Evolutionary conservation across 2,888 invertebrate genomes (phyloP), one percentile per base, ranked within the genome.

Genomic region (Apantesis nais): DNA sequence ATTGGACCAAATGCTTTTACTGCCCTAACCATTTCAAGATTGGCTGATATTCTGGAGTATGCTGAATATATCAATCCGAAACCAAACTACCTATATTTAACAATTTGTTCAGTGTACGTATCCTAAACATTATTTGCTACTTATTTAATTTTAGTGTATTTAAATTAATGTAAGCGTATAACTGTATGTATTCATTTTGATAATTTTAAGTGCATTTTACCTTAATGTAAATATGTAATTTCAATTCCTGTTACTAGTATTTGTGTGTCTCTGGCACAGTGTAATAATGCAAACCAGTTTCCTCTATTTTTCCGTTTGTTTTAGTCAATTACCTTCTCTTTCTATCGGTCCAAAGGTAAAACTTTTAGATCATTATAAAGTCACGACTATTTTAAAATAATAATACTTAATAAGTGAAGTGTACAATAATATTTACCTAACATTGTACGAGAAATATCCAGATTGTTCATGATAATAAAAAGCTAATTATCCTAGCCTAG

Each of bases 201-300:
- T 73, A 65, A 71, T 34, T 77, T 66, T 75, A 74, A 73, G 68
- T 71, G 60, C 66, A 72, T 68, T 70, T 58, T 71, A 74, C 37
- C 37, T 79, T 61, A 71, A 72, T 82, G 81, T 83, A 81, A 78
- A 83, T 81, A 83, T 66, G 62, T 73, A 62, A 77, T 62, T 62
- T 73, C 62, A 70, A 62, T 22, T 19, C 55, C 34, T 14, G 64
- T 25, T 16, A 34, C 19, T 68, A 29, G 19, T 34, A 58, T 65
- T 70, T 70, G 25, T 67, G 48, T 74, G 68, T 61, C 41, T 72
- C 70, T 65, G n/a, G 34, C 62, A 68, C 60, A 14, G 22, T 69
- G 34, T 68, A 76, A 68, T 63, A 55, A 61, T 67, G 62, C 34
- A 19, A 22, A 70, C 34, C 52, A 64, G 62, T 62, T 14, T 16